These are phyloP conservation scores for Aphrophora alni DNA, from an alignment of 2,888 invertebrate species.

Conservation along the genomic window DNA sequence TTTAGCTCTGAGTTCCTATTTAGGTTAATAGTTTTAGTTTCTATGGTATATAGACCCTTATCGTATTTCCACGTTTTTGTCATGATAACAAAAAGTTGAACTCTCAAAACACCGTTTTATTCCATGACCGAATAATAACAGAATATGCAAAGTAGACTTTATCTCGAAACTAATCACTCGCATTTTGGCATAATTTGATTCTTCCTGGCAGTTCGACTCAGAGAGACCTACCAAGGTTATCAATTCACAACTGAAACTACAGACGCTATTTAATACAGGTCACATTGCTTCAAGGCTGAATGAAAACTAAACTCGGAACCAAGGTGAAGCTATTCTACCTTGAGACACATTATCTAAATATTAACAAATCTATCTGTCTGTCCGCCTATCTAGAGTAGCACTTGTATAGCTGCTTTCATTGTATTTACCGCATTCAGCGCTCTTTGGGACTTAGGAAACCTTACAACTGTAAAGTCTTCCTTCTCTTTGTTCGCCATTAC, in stretches of 20 bases:
- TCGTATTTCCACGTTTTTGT: too few species aligned
- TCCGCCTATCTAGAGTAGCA: neutral
- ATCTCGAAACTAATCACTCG: too few species aligned
- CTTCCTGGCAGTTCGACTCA: too few species aligned
- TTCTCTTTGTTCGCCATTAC: neutral
- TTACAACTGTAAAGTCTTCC: neutral
- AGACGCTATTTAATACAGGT: neutral
- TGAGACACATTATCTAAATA: neutral
- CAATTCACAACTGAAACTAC: neutral
- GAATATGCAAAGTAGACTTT: too few species aligned
- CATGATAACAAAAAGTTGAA: too few species aligned
- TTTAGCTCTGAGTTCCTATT: too few species aligned
- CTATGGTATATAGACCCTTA: too few species aligned
- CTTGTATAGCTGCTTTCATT: neutral
- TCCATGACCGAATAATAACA: too few species aligned
- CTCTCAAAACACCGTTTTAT: too few species aligned
- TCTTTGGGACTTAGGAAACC: neutral
- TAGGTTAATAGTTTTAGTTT: too few species aligned
- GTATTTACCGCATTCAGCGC: neutral
- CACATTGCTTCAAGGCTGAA: neutral
- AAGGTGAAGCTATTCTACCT: neutral
- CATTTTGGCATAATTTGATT: too few species aligned
- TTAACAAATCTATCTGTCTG: neutral
- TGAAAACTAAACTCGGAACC: neutral
- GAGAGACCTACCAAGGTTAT: neutral